phyloP scores from a whole-genome alignment of 2,888 invertebrate genomes.

The Strigamia transsilvanica region DNA sequence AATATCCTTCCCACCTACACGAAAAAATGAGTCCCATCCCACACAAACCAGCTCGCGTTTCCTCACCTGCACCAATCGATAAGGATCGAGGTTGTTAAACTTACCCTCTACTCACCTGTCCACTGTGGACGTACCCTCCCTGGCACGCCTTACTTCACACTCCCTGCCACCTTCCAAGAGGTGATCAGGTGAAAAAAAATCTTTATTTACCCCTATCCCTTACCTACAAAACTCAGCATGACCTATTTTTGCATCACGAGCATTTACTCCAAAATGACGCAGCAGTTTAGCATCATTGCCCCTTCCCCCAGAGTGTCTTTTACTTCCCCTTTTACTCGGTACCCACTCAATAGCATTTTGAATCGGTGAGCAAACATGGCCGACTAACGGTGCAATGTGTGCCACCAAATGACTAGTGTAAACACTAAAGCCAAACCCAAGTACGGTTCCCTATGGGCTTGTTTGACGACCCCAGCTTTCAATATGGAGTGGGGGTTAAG shows the following conservation, averaged over 20 bases:
- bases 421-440: not conserved
- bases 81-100: constrained; percentile 38
- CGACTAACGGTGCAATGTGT: not conserved
- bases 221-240: not conserved
- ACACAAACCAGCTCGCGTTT: constrained; percentile 21
- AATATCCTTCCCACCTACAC: constrained; percentile 27
- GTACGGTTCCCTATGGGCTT: constrained; percentile 4
- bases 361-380: not conserved
- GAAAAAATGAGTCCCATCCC: constrained; percentile 35
- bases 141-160: constrained; percentile 13
- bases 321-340: not conserved
- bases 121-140: constrained; percentile 27
- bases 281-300: not conserved
- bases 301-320: not conserved
- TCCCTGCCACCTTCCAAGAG: constrained; percentile 15
- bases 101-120: constrained; percentile 31
- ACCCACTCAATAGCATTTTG: not conserved
- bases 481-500: constrained; percentile 18
- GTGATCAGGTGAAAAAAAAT: not conserved
- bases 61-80: constrained; percentile 35
- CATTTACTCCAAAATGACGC: not conserved
- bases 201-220: constrained; percentile 13
- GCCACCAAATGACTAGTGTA: not conserved
- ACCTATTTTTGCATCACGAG: not conserved
- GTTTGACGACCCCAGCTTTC: not conserved